Base-by-base conservation (phyloP, 2,888 invertebrate genomes). In the Prenolepis imparis region DNA sequence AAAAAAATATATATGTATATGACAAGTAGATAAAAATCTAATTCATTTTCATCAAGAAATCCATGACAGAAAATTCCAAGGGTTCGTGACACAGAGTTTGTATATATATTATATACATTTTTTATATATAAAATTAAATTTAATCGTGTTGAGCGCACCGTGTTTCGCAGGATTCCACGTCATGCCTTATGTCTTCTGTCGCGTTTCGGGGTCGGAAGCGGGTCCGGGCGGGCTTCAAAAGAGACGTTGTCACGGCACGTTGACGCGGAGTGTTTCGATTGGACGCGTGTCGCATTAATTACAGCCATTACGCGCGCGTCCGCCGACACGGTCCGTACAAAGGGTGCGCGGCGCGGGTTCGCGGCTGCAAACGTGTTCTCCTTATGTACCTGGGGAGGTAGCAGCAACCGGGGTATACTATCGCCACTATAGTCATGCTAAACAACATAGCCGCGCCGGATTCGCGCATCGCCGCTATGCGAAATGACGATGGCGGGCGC, bases 351-450 rank as follows among this genome's bases (percentile, higher is more conserved):
- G 66, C 82, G 75, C 12, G 41, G 66, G 18, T 81, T 44, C 24
- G 57, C 61, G 78, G 59, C 28, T 78, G 75, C 68, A 74, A 84
- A 87, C 73, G 81, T 41, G 85, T 73, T 75, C 86, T 88, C 85
- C 90, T 90, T 89, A 88, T 84, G 89, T 86, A 78, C 63, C 72
- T 68, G 82, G 39, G 61, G n/a, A 8, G 48, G 48, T 32, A 73
- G 64, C 66, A 24, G 28, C 28, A 28, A 28, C 28, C 28, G 70
- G 52, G 55, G 61, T 70, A 44, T 44, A 61, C 78, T n/a, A 52
- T 44, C 82, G 59, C 57, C 21, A 64, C 91, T 84, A 91, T 90
- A 92, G 92, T 91, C 89, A 93, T 93, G 93, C 91, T 93, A 92
- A 93, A 93, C 92, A 93, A 88, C 88, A 39, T 21, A 24, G 75